phyloP scores from a whole-genome alignment of 1,140 invertebrate genomes.

The Tetraneura akinire region DNA sequence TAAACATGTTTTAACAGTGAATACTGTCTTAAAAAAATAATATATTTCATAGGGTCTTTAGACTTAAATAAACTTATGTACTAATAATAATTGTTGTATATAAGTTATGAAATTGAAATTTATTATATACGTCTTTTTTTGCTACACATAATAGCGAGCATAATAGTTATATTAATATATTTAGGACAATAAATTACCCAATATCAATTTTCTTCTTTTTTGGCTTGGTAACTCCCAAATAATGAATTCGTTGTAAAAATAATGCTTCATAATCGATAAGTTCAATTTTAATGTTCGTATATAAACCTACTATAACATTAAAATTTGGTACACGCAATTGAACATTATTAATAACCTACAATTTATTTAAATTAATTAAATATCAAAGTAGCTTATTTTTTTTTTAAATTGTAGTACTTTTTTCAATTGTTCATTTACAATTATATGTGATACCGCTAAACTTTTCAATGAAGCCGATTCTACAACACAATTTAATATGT shows the following conservation, averaged over 20 bases:
- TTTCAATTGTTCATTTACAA: conserved; percentile 19
- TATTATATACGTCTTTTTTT: no score
- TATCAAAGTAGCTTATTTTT: no score
- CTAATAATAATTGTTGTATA: no score
- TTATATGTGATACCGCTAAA: neutral
- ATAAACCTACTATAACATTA: neutral
- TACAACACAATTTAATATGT: neutral
- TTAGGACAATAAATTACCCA: neutral
- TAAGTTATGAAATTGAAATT: no score
- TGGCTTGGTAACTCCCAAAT: neutral
- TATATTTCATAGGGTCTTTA: no score
- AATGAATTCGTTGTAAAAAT: neutral
- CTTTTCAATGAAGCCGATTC: neutral
- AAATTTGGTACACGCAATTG: neutral
- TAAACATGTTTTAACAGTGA: no score
- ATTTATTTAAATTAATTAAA: neutral
- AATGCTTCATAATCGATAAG: neutral
- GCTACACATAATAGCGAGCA: no score
- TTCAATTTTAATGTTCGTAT: neutral
- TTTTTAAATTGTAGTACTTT: neutral
- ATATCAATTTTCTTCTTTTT: conserved; percentile 35
- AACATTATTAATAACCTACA: neutral
- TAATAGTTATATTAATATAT: neutral
- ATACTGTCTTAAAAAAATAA: no score
- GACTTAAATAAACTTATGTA: no score